phyloP scores from a whole-genome alignment of 2,797 vertebrate species.

The Pampus argenteus region DNA sequence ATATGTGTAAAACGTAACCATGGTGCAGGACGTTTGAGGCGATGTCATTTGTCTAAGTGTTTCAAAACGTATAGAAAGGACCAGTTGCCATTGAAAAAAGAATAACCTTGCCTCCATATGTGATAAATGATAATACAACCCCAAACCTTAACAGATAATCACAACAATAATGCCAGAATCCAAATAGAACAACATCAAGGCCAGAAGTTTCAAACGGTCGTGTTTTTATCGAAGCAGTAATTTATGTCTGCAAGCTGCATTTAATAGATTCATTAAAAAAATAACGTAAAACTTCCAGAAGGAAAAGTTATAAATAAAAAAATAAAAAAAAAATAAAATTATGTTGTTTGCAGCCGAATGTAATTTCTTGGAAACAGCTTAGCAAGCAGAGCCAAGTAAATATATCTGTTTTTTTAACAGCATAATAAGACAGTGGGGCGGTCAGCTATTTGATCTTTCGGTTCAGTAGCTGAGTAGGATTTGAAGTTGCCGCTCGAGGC shows the following conservation, averaged over 20 bases:
- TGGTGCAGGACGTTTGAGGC: no score
- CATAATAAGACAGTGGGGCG: constrained; percentile 29
- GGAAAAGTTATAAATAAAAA: not conserved
- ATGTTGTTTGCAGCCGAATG: constrained; percentile 11
- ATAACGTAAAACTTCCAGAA: not conserved
- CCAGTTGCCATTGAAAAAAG: no score
- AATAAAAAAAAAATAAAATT: not conserved
- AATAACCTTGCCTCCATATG: no score
- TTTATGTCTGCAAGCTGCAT: not conserved
- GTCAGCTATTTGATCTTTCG: constrained; percentile 49
- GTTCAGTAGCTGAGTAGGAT: constrained; percentile 55
- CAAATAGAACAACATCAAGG: no score
- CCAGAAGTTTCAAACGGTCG: not conserved
- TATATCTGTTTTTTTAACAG: constrained; percentile 4
- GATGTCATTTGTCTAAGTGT: no score
- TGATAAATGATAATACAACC: no score
- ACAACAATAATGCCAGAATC: no score
- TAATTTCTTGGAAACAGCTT: constrained; percentile 23
- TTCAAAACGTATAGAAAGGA: no score
- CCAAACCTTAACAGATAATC: no score
- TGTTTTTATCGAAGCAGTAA: not conserved
- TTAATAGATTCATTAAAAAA: constrained; percentile 3
- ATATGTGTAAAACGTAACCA: no score
- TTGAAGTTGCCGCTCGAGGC: constrained; percentile 51
- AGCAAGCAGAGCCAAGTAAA: constrained; percentile 7